Evolutionary conservation across 2,113 vertebrate genomes (phyloP), one percentile per base, ranked within the genome.

Genomic region (Atherinomorus stipes): DNA sequence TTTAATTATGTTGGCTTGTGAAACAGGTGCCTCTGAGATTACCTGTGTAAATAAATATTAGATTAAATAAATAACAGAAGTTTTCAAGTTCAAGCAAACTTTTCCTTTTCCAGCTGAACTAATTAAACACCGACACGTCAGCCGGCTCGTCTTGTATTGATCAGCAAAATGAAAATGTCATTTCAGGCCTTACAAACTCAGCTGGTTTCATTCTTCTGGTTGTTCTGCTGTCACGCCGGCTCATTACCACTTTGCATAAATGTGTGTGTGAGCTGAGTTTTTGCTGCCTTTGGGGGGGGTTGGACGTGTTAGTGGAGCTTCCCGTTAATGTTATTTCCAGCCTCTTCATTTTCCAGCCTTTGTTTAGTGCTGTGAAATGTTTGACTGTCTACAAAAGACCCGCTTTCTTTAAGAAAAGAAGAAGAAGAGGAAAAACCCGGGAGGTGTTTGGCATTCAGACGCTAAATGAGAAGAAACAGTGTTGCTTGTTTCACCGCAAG

Each of bases 361-460:
- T 90, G 66, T 90, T 88, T 67, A 60, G 53, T 87, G 34, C 75
- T 0, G 47, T 73, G 65, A 87, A 90, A 89, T 74, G 63, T 88
- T 88, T 88, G 49, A 75, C 71, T 25, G 22, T 51, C 28, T 59
- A 88, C 73, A 90, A 87, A 86, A 75, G 61, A 37, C 47, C 72
- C 62, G 72, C 53, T 87, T 88, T 85, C 78, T 85, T 73, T 62
- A n/a, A 31, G 1, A 16, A 45, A 23, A 40, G 3, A 21, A 16
- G 2, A 44, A 16, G 16, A 16, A 44, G 74, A 65, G 76, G 79
- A 88, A 80, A 63, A 64, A 38, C 62, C 71, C 71, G 18, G 62
- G 59, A 77, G 63, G 76, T 54, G 71, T 47, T 47, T 69, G 76
- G 74, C 64, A 88, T 81, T 86, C 64, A 73, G 54, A n/a, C 51